Evolutionary conservation across 2,888 invertebrate genomes (phyloP).

Genomic region (Agrochola litura): DNA sequence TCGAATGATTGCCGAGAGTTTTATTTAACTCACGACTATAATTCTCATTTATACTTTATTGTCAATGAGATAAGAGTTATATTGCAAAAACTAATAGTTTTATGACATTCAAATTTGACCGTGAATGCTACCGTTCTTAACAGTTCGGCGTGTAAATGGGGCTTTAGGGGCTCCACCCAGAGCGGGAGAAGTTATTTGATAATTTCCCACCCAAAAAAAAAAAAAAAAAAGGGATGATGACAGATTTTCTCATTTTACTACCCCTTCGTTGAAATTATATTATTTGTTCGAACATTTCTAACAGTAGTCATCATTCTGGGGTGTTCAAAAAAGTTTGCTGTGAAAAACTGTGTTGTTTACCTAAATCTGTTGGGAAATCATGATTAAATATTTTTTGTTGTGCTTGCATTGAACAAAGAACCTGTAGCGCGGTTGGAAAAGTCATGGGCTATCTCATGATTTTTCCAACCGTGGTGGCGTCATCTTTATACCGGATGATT

Average conservation of each 20-base stretch:
- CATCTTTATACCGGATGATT: too few relatives aligned
- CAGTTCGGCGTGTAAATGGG: too few relatives aligned
- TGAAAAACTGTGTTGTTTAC: background rate
- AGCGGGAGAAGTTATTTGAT: too few relatives aligned
- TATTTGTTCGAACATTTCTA: too few relatives aligned
- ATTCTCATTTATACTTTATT: background rate
- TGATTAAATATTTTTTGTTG: background rate
- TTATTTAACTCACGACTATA: background rate
- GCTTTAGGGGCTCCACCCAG: too few relatives aligned
- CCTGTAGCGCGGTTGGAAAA: background rate
- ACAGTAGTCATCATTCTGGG: background rate
- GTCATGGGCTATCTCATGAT: background rate
- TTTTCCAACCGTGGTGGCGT: background rate
- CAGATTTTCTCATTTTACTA: too few relatives aligned
- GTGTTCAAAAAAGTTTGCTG: background rate
- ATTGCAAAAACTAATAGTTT: background rate
- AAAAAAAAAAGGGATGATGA: too few relatives aligned
- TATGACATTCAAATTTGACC: background rate
- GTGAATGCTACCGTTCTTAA: background rate
- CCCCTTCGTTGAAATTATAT: too few relatives aligned
- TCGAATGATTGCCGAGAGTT: background rate
- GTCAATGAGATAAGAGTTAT: background rate
- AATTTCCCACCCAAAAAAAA: too few relatives aligned
- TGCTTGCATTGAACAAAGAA: background rate
- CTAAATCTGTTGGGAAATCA: background rate